phyloP scores from a whole-genome alignment of 2,113 vertebrate species.

The Xiphophorus couchianus region DNA sequence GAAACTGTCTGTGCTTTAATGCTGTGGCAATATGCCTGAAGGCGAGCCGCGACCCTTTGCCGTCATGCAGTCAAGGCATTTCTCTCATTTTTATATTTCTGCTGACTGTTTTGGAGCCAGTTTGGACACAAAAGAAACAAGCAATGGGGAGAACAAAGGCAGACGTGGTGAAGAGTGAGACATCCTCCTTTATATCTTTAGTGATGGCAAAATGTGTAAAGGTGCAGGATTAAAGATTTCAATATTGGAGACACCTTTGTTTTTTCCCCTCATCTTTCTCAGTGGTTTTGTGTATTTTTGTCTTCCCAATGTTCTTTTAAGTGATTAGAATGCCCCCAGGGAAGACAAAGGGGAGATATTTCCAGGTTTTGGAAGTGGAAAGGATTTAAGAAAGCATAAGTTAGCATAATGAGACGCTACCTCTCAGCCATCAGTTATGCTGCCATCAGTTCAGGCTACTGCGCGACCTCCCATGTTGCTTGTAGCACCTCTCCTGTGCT shows the following conservation, averaged over 20 bases:
- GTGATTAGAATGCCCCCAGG: not conserved
- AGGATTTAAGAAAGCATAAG: not conserved
- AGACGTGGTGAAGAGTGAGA: too few relatives aligned
- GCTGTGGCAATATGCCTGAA: constrained; percentile 25
- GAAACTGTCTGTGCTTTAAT: constrained; percentile 21
- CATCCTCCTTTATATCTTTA: too few relatives aligned
- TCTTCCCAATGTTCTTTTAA: not conserved
- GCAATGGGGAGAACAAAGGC: too few relatives aligned
- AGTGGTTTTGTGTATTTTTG: not conserved
- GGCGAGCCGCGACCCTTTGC: constrained; percentile 24
- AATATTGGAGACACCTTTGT: not conserved
- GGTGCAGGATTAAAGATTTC: not conserved
- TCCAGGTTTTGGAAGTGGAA: not conserved
- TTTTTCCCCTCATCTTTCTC: not conserved
- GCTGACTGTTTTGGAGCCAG: not conserved
- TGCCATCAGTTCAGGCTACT: not conserved
- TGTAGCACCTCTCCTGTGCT: not conserved
- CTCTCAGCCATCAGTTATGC: not conserved
- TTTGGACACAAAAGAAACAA: too few relatives aligned
- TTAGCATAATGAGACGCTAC: constrained; percentile 5
- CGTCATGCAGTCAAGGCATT: constrained; percentile 10
- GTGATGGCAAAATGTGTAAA: not conserved
- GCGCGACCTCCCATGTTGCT: not conserved
- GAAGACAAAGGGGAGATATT: not conserved
- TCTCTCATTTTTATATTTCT: not conserved